Percentiles rank a stretch among this genome's conserved stretches.
These are phyloP conservation scores for Sebastes elongatus DNA, from an alignment of 2,797 vertebrate genomes.

Conservation along the genomic window DNA sequence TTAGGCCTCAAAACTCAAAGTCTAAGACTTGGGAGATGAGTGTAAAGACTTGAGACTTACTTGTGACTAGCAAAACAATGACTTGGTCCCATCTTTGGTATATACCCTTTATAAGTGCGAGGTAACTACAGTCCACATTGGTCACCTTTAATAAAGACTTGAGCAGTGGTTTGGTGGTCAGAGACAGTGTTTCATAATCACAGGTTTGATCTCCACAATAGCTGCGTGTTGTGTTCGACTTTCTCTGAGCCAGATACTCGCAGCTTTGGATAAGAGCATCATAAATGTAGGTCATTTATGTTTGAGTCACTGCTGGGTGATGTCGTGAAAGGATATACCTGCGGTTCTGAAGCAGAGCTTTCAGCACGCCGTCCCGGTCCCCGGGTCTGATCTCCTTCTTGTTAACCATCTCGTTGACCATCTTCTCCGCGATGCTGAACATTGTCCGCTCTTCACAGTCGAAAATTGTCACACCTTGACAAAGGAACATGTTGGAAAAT, in stretches of 20 bases:
- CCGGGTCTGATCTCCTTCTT: conserved; percentile 85
- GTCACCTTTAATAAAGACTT: conserved; percentile 23
- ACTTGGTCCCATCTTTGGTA: not conserved
- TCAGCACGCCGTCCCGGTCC: conserved; percentile 82
- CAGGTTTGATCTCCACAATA: conserved; percentile 26
- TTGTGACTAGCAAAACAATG: too few relatives aligned
- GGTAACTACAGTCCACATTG: not conserved
- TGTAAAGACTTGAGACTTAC: too few relatives aligned
- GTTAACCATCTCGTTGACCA: conserved; percentile 87
- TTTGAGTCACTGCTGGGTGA: conserved; percentile 48
- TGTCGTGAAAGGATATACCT: conserved; percentile 57
- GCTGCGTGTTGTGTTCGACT: conserved; percentile 8
- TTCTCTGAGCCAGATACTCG: conserved; percentile 16
- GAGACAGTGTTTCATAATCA: conserved; percentile 40
- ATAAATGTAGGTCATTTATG: conserved; percentile 40
- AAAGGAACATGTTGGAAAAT: not conserved
- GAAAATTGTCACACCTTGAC: conserved; percentile 86
- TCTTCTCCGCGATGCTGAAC: conserved; percentile 78
- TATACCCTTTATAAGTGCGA: not conserved
- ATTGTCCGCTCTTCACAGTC: conserved; percentile 84
- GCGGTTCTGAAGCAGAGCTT: conserved; percentile 85
- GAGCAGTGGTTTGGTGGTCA: conserved; percentile 38
- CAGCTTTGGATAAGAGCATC: conserved; percentile 29
- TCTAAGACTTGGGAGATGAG: too few relatives aligned
- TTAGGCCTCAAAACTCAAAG: too few relatives aligned